Base-by-base conservation (phyloP, 1,140 invertebrate species). In the Protaetia brevitarsis region DNA sequence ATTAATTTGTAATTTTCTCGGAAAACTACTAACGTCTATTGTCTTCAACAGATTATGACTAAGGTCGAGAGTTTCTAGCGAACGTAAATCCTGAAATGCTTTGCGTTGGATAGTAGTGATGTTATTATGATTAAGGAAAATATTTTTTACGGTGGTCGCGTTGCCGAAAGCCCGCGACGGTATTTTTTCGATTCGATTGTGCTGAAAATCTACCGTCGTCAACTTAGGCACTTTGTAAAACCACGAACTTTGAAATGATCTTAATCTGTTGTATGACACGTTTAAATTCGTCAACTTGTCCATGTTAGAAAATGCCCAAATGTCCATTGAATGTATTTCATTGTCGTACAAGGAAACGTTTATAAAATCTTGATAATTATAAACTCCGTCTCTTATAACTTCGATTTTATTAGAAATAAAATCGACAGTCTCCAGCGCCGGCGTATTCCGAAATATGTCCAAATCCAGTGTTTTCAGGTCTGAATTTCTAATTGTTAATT, bases 351-450 rank as follows among this genome's bases (percentile, higher is more conserved):
- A 21, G n/a, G 56, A 58, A 27, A 58, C 28, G 6, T 21, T 29
- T 58, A 27, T 58, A 58, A 58, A 58, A 11, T 27, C 6, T n/a
- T 28, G 28, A 28, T n/a, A 27, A 59, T 58, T 23, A 37, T 63
- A 70, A 8, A 65, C 26, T 26, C 64, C 66, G 37, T 63, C 65
- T 27, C 63, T 64, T 19, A 70, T 66, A 11, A 66, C 41, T 23
- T 65, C 63, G 1, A 70, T 16, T 19, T 68, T 70, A 26, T 67
- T 59, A 37, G 60, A 65, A 30, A 64, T 45, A 10, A 70, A 36
- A 11, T 66, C 8, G 8, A 70, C 31, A 7, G 37, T 29, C 30
- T 68, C 65, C 13, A 70, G 23, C 8, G 21, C 51, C 0, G 69
- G 64, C 4, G 66, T 41, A 28, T 70, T 70, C 5, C 64, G 61